Percentiles rank a stretch among this genome's conserved stretches.
Conservation (phyloP, 2,888 invertebrate genomes). For the Volucella inanis region DNA sequence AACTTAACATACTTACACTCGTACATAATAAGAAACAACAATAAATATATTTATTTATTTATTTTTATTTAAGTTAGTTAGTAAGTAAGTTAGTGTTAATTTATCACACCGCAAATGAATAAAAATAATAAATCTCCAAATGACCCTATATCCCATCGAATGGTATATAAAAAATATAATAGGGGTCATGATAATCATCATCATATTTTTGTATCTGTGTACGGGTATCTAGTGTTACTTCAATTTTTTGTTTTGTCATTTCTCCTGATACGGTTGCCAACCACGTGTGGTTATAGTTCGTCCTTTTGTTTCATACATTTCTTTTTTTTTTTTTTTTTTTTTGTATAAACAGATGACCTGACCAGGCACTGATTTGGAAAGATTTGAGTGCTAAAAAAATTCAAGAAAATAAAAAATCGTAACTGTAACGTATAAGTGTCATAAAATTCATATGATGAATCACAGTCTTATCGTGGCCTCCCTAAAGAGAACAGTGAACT, state of each 20-base stretch:
- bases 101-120: too few relatives aligned
- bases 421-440: constrained; percentile 65
- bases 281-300: constrained; percentile 31
- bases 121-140: too few relatives aligned
- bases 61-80: too few relatives aligned
- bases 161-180: too few relatives aligned
- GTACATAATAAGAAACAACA: too few relatives aligned
- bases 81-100: too few relatives aligned
- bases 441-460: constrained; percentile 72
- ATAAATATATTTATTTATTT: too few relatives aligned
- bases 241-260: constrained; percentile 52
- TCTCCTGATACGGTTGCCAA: background rate
- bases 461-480: constrained; percentile 69
- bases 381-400: constrained; percentile 11
- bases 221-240: constrained; percentile 31
- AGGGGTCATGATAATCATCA: too few relatives aligned
- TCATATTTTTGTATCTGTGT: background rate
- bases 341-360: constrained; percentile 56
- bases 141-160: too few relatives aligned
- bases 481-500: constrained; percentile 72
- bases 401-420: constrained; percentile 28
- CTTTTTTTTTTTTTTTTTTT: constrained; percentile 2
- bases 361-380: constrained; percentile 55
- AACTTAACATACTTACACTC: too few relatives aligned
- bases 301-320: constrained; percentile 30